These are phyloP conservation scores for Poliocrania exsul DNA, from an alignment of 2,797 vertebrate genomes.

Conservation along the genomic window DNA sequence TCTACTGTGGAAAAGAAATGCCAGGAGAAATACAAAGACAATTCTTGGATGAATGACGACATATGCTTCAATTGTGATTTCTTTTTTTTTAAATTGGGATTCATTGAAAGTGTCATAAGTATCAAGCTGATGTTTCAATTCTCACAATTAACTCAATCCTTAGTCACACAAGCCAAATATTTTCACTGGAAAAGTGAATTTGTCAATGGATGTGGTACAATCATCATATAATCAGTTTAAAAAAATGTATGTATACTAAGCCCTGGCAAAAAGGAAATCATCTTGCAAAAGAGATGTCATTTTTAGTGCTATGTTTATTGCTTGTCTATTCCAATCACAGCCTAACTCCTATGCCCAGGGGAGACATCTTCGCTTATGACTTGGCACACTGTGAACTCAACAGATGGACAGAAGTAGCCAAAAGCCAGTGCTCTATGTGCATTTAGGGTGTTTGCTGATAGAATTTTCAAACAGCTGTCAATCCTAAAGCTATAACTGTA, in stretches of 20 bases:
- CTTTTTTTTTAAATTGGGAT: neutral
- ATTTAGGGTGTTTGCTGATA: constrained; percentile 16
- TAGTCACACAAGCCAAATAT: neutral
- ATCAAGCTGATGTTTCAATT: neutral
- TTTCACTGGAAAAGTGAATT: neutral
- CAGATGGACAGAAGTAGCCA: constrained; percentile 63
- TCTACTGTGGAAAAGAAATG: neutral
- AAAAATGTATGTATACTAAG: neutral
- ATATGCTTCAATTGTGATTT: neutral
- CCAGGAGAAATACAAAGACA: neutral
- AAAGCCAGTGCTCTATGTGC: constrained; percentile 10
- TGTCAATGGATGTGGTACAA: neutral
- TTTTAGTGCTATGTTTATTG: neutral
- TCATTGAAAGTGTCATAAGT: neutral
- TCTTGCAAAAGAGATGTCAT: neutral
- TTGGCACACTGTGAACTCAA: constrained; percentile 47
- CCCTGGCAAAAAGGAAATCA: neutral
- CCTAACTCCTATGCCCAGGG: neutral
- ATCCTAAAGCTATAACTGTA: neutral
- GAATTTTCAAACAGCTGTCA: constrained; percentile 55
- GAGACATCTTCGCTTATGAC: constrained; percentile 22
- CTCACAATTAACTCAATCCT: neutral
- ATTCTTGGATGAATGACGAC: neutral
- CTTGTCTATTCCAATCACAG: neutral
- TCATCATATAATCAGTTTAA: neutral